Evolutionary conservation across 2,113 vertebrate genomes (phyloP), one percentile per base, ranked within the genome.

Genomic region (Echinops telfairi): DNA sequence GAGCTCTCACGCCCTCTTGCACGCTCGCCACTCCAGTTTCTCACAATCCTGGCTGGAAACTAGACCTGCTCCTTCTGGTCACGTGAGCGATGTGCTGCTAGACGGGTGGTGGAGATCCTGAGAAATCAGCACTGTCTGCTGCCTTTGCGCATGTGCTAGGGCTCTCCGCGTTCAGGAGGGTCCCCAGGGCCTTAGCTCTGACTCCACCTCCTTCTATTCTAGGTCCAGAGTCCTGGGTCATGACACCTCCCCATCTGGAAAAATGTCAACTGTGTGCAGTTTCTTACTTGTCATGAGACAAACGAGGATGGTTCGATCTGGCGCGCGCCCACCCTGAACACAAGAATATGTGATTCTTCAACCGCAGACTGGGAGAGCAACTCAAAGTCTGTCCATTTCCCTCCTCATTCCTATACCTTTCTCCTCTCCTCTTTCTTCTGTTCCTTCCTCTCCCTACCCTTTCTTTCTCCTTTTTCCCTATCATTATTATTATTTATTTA

Each of bases 1-100:
- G 75, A 86, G 43, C 27, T 68, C 83, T 90, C 62, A 53, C 0
- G 12, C 71, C 92, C 77, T 92, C 81, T 53, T 57, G 79, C 92
- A 70, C 36, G 81, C 43, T 36, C 60, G 36, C 60, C 9, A 33
- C 5, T 43, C 40, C 17, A 27, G 38, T 43, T 89, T 91, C 66
- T 86, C 60, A 60, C 58, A 3, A 40, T 6, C 19, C 38, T 29
- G 68, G 47, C 79, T 94, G 76, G 57, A 75, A 87, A 77, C 38
- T 10, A 11, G 19, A 33, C 58, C 60, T 62, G 20, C 38, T 71
- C 43, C 20, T 22, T 79, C 81, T 71, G 64, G 81, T 47, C 12
- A 12, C 80, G 47, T 73, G 60, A 38, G 31, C 11, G 53, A 78
- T 17, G 14, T 22, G 10, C 70, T 75, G 31, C 15, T 6, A 36